Base-by-base conservation (phyloP, 2,797 vertebrate genomes). In the Carapus acus region DNA sequence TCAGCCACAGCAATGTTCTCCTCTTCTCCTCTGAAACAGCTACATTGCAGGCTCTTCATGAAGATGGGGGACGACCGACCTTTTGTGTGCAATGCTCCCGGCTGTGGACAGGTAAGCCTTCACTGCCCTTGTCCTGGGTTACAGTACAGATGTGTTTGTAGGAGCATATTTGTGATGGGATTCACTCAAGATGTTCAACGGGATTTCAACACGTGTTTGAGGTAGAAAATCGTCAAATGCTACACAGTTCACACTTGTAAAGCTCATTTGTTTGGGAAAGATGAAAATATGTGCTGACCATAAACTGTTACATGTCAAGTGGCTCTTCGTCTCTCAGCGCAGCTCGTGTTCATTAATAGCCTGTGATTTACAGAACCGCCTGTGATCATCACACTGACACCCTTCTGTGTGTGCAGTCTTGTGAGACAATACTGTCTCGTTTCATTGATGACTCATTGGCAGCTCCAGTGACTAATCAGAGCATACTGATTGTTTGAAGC, bases 51-150 rank as follows among this genome's bases (percentile, higher is more conserved):
- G 81, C 80, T 86, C 68, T 89, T 89, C 85, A 80, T 90, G 85
- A 92, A 88, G 84, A 99, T 98, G 96, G 96, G 96, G 81, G 96
- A 99, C 82, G 96, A 99, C 86, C 85, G 93, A 81, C 96, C 96
- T 83, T 99, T 99, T 87, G 93, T 96, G 88, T 99, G 96, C 90
- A 87, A 65, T 49, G 94, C 96, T 83, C 89, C 84, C 0, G 95
- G 96, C 88, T 99, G 96, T 67, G 96, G 95, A 86, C 96, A 99
- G 95, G 95, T 98, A 90, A 89, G 91, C 65, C 29, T 27, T 69
- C 65, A 62, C 46, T n/a, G 17, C 48, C 34, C 44, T 54, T 58
- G 20, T 74, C 67, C 67, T 61, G 38, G 34, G 22, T 79, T 75
- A 73, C 54, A 71, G 50, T n/a, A n/a, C n/a, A n/a, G n/a, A n/a